Percentiles rank a stretch among this genome's conserved stretches.
Evolutionary conservation across 2,888 invertebrate genomes (phyloP).

Genomic region (Drosophila algonquin): DNA sequence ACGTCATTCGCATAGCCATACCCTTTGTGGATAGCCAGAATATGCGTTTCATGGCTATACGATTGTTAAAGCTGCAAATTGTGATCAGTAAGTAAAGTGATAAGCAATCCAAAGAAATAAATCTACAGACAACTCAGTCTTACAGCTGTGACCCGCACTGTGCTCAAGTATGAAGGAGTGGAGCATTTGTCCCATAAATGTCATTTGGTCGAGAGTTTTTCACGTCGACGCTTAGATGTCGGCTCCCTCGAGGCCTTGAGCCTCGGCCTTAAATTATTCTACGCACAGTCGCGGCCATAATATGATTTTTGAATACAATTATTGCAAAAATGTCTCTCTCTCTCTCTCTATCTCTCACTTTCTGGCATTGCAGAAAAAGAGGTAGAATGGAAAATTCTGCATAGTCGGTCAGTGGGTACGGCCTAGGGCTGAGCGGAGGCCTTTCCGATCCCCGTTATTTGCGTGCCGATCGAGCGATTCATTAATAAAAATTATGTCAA

Average conservation of each 20-base stretch:
- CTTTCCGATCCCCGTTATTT: constrained; percentile 18
- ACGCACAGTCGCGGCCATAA: constrained; percentile 64
- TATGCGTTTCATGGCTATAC: constrained; percentile 9
- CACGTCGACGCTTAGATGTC: constrained; percentile 59
- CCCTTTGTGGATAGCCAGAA: constrained; percentile 26
- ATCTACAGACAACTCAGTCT: neutral
- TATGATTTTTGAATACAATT: constrained; percentile 80
- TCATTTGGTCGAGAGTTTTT: constrained; percentile 73
- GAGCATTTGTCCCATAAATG: constrained; percentile 78
- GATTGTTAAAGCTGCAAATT: no score
- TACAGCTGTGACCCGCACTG: constrained; percentile 17
- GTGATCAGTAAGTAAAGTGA: no score
- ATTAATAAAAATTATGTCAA: constrained; percentile 81
- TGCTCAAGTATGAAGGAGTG: constrained; percentile 63
- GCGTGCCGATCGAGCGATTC: constrained; percentile 39
- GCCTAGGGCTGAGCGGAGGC: no score
- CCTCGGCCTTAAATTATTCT: constrained; percentile 68
- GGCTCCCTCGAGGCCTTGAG: constrained; percentile 62
- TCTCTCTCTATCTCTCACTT: no score
- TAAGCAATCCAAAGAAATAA: neutral
- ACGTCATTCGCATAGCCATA: constrained; percentile 39
- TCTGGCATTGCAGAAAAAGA: constrained; percentile 7
- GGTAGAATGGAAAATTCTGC: constrained; percentile 44
- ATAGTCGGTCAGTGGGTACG: constrained; percentile 74
- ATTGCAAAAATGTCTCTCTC: constrained; percentile 51